A percentile compares a stretch with the other conserved stretches of the same genome.
These are phyloP conservation scores for Calephelis nemesis DNA, from an alignment of 1,140 invertebrate species.

Conservation along the genomic window DNA sequence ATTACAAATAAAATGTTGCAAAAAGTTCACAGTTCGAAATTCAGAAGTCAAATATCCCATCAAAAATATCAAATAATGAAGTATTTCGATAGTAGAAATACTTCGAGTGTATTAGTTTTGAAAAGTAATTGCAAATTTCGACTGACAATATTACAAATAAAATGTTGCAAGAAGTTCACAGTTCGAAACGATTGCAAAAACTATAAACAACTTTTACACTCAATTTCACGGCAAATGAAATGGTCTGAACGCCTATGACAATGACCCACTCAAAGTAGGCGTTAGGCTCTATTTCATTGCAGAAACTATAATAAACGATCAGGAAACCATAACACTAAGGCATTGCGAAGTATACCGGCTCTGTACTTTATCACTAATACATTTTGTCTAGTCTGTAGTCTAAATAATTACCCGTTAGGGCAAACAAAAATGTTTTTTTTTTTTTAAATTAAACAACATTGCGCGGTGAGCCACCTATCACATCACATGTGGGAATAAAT, in stretches of 20 bases:
- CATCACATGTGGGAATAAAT: too few species aligned
- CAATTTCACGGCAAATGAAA: slow-evolving; percentile 64
- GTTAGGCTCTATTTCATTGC: slow-evolving; percentile 38
- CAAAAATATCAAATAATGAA: too few species aligned
- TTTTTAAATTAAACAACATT: too few species aligned
- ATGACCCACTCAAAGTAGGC: slow-evolving; percentile 58
- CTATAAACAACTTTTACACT: slow-evolving; percentile 50
- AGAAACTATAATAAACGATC: slow-evolving; percentile 28
- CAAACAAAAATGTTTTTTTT: too few species aligned
- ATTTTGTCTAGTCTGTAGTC: too few species aligned
- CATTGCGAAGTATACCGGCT: background rate
- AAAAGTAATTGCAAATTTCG: slow-evolving; percentile 10
- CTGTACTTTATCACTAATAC: too few species aligned
- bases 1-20: slow-evolving; percentile 45
- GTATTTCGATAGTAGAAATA: too few species aligned
- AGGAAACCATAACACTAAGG: slow-evolving; percentile 5
- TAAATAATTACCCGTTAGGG: too few species aligned
- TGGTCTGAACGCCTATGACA: slow-evolving; percentile 60
- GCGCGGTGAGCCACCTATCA: too few species aligned
- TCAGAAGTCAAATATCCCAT: too few species aligned
- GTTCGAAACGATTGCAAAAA: slow-evolving; percentile 62
- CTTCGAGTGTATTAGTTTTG: background rate
- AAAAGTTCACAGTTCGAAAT: slow-evolving; percentile 53
- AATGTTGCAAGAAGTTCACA: slow-evolving; percentile 52
- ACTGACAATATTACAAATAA: slow-evolving; percentile 31